Conservation (phyloP, 2,888 invertebrate species). For the Drosophila ustulata region DNA sequence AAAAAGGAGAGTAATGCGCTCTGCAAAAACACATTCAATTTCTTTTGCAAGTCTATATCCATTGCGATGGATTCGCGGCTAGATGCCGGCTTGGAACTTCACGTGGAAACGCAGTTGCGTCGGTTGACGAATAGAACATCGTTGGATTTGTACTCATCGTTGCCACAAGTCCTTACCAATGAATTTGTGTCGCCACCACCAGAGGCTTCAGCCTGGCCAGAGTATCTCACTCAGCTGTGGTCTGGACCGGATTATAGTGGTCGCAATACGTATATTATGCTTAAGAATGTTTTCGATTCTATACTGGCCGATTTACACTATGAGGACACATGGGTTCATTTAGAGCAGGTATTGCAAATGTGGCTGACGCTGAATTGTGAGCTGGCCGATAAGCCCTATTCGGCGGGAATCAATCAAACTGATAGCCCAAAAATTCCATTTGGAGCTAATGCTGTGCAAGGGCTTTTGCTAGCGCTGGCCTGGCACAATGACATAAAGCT, state of each 20-base stretch:
- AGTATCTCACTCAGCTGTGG: slow-evolving; percentile 85
- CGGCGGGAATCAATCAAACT: slow-evolving; percentile 87
- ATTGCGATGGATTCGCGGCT: slow-evolving; percentile 91
- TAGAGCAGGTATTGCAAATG: slow-evolving; percentile 93
- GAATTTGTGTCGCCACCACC: slow-evolving; percentile 82
- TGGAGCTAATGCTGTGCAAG: slow-evolving; percentile 88
- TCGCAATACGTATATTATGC: slow-evolving; percentile 87
- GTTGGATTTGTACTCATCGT: slow-evolving; percentile 83
- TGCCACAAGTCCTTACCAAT: slow-evolving; percentile 83
- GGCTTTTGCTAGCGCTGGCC: slow-evolving; percentile 88
- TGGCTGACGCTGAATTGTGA: slow-evolving; percentile 94
- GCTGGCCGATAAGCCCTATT: slow-evolving; percentile 83
- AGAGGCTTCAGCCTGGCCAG: slow-evolving; percentile 85
- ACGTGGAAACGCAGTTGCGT: slow-evolving; percentile 91
- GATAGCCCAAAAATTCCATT: slow-evolving; percentile 88
- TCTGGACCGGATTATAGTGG: slow-evolving; percentile 86
- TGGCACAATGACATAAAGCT: slow-evolving; percentile 89
- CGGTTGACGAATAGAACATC: slow-evolving; percentile 89
- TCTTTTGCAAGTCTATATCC: slow-evolving; percentile 86
- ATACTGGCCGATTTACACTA: slow-evolving; percentile 89
- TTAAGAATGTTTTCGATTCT: slow-evolving; percentile 89
- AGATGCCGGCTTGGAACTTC: slow-evolving; percentile 91
- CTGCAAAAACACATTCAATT: slow-evolving; percentile 84
- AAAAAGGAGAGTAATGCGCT: slow-evolving; percentile 85
- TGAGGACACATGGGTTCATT: slow-evolving; percentile 90